Percentiles rank a stretch among this genome's conserved stretches.
Conservation (phyloP, 2,888 invertebrate species). For the Tricholauxania praeusta region DNA sequence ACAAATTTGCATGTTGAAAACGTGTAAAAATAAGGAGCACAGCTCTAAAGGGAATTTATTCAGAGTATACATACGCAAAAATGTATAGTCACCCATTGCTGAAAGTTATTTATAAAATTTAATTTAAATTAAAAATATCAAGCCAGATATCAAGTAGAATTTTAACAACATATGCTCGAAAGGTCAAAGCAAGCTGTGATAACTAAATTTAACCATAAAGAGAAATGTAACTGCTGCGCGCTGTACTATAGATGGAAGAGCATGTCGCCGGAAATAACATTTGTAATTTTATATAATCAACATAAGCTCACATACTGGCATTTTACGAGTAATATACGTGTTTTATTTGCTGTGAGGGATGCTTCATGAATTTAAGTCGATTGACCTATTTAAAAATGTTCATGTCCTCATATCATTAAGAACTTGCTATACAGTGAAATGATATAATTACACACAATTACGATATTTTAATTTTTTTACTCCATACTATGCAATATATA, state of each 20-base stretch:
- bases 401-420: no score
- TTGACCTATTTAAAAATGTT: neutral
- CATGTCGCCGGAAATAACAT: neutral
- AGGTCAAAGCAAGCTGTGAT: slow-evolving; percentile 27
- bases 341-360: slow-evolving; percentile 5
- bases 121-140: neutral
- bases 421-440: neutral
- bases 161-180: neutral
- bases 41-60: no score
- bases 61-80: no score
- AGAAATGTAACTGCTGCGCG: neutral
- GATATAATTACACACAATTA: neutral
- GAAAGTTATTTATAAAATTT: neutral
- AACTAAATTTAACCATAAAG: slow-evolving; percentile 13
- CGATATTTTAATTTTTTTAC: no score
- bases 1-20: no score
- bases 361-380: neutral
- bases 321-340: neutral
- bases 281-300: neutral
- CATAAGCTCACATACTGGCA: no score
- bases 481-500: no score
- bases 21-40: no score
- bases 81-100: no score
- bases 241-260: slow-evolving; percentile 1
- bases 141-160: neutral